These are phyloP conservation scores for Actinernus sp. DNA, from an alignment of 92 coral and sea anemone species.

Conservation along the genomic window DNA sequence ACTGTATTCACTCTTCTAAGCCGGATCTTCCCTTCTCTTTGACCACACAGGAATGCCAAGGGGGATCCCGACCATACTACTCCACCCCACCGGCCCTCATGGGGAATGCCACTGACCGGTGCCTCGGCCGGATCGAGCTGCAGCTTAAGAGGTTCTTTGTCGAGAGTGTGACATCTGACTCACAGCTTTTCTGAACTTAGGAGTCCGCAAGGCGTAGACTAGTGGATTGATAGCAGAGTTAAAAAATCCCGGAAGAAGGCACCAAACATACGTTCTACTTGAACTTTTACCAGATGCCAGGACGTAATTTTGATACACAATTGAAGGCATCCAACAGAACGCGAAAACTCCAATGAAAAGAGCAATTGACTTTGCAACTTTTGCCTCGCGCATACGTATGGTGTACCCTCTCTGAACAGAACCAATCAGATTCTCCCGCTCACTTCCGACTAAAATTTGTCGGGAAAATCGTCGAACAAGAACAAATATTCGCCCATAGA, in stretches of 20 bases:
- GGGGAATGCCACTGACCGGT: too few relatives aligned
- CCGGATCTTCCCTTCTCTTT: too few relatives aligned
- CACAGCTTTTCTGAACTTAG: background rate
- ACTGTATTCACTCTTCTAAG: too few relatives aligned
- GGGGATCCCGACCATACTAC: too few relatives aligned
- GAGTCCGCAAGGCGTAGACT: background rate
- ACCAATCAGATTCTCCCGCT: too few relatives aligned
- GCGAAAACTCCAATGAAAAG: background rate
- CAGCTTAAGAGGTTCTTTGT: too few relatives aligned
- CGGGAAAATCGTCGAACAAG: conserved; percentile 1
- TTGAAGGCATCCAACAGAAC: background rate
- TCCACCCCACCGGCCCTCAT: too few relatives aligned
- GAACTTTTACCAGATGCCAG: too few relatives aligned
- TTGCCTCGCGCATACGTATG: background rate
- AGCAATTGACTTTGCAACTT: background rate
- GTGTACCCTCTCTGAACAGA: background rate
- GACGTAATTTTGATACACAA: background rate
- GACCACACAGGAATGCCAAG: too few relatives aligned
- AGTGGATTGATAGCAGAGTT: conserved; percentile 7
- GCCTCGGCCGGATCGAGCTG: too few relatives aligned
- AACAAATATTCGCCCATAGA: conserved; percentile 2
- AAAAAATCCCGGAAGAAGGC: background rate
- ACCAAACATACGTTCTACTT: background rate
- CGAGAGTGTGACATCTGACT: too few relatives aligned
- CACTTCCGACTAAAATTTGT: background rate